These are phyloP conservation scores for Odontomachus brunneus DNA, from an alignment of 1,140 invertebrate genomes.

Conservation along the genomic window DNA sequence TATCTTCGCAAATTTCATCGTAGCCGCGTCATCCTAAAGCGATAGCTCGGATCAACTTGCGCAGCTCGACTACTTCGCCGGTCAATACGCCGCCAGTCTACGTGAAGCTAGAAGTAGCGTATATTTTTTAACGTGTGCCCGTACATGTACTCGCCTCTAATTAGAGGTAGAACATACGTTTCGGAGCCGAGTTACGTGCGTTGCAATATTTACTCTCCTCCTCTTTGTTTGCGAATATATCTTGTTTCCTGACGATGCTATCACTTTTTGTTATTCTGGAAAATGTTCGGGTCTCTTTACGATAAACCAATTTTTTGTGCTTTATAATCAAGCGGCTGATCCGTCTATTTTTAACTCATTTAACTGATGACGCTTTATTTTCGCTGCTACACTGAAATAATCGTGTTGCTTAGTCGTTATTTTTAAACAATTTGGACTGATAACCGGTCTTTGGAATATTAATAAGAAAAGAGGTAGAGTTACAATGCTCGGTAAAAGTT, in stretches of 20 bases:
- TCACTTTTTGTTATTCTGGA: constrained; percentile 22
- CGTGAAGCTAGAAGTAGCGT: not conserved
- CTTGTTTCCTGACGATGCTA: not conserved
- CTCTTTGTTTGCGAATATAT: constrained; percentile 10
- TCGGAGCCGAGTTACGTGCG: not conserved
- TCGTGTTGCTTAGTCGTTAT: not conserved
- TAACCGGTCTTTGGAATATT: too few relatives aligned
- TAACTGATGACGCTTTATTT: not conserved
- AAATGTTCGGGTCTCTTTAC: constrained; percentile 18
- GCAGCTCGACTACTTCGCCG: not conserved
- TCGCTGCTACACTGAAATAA: not conserved
- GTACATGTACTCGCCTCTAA: constrained; percentile 1
- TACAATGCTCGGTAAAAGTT: too few relatives aligned
- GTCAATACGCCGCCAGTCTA: not conserved
- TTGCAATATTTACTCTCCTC: constrained; percentile 12
- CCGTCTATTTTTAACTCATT: constrained; percentile 25
- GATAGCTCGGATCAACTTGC: not conserved
- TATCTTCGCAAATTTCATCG: not conserved
- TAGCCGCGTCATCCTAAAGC: not conserved
- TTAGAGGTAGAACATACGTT: constrained; percentile 21
- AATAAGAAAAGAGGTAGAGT: too few relatives aligned
- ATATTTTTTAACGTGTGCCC: constrained; percentile 9
- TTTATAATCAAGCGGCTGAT: constrained; percentile 36
- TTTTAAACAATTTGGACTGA: too few relatives aligned
- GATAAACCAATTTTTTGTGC: constrained; percentile 28